These are phyloP conservation scores for Erpornis zantholeuca DNA, from an alignment of 2,113 vertebrate species.

Conservation along the genomic window DNA sequence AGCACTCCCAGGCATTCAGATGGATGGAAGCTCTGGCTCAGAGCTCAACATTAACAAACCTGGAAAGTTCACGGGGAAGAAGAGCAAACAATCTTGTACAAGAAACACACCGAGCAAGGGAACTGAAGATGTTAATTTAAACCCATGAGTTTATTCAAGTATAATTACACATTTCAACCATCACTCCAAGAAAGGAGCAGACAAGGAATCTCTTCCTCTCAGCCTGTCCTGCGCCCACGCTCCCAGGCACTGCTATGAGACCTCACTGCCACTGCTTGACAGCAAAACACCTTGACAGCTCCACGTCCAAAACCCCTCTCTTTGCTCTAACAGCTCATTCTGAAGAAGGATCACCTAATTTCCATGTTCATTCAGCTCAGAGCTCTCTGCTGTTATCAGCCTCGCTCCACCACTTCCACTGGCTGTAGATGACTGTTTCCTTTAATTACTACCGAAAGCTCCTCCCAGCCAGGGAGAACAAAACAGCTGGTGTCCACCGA, in stretches of 20 bases:
- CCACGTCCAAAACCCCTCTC: neutral
- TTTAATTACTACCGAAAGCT: slow-evolving; percentile 54
- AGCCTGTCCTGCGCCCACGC: neutral
- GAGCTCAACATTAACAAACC: neutral
- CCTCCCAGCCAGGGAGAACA: slow-evolving; percentile 39
- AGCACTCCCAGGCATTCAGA: neutral
- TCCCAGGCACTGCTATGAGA: neutral
- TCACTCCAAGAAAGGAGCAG: neutral
- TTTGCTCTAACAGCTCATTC: neutral
- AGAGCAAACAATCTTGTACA: neutral
- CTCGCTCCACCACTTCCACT: slow-evolving; percentile 4
- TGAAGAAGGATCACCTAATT: slow-evolving; percentile 30
- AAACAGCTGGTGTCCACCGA: slow-evolving; percentile 32
- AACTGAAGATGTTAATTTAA: neutral
- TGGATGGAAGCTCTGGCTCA: neutral
- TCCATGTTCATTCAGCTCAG: slow-evolving; percentile 2
- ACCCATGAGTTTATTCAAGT: neutral
- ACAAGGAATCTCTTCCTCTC: neutral
- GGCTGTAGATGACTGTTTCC: neutral
- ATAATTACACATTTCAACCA: neutral
- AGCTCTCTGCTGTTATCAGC: slow-evolving; percentile 37
- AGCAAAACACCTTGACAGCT: neutral
- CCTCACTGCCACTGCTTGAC: neutral
- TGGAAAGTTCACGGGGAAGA: neutral
- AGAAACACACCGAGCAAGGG: neutral